A percentile compares a stretch with the other conserved stretches of the same genome.
Conservation (phyloP, 2,113 vertebrate species). For the Tachysurus vachellii region DNA sequence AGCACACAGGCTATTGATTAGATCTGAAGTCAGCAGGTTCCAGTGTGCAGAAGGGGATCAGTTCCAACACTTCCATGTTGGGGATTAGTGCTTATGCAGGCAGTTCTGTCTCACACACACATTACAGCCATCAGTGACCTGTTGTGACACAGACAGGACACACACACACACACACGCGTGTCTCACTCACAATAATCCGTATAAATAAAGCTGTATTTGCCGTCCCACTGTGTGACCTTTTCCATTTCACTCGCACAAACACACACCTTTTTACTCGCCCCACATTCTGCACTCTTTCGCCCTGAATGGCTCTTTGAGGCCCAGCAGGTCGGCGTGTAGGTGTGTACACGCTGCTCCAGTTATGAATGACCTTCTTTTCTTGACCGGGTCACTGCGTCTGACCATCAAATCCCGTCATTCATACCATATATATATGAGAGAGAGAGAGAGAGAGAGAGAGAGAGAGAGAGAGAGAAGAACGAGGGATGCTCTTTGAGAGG, state of each 20-base stretch:
- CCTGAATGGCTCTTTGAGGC: constrained; percentile 58
- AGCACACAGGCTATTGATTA: not conserved
- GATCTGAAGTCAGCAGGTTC: not conserved
- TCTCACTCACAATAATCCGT: constrained; percentile 20
- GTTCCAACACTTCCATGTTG: not conserved
- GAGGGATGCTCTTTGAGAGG: not conserved
- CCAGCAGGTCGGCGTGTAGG: not conserved
- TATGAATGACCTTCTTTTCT: constrained; percentile 34
- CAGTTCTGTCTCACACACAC: not conserved
- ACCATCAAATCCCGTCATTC: constrained; percentile 24
- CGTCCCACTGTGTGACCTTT: constrained; percentile 7
- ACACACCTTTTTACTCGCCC: not conserved
- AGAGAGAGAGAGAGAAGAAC: not conserved
- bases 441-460: no score
- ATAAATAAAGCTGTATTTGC: constrained; percentile 17
- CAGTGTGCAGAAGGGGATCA: not conserved
- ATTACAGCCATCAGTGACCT: not conserved
- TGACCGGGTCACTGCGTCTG: constrained; percentile 31
- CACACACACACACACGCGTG: not conserved
- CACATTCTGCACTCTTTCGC: not conserved
- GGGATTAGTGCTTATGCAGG: constrained; percentile 22
- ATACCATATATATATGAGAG: not conserved
- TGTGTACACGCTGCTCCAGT: constrained; percentile 17
- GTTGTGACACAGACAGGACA: no score
- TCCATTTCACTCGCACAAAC: constrained; percentile 17